Conservation (phyloP, 2,113 vertebrate genomes). For the Crotalus tigris region DNA sequence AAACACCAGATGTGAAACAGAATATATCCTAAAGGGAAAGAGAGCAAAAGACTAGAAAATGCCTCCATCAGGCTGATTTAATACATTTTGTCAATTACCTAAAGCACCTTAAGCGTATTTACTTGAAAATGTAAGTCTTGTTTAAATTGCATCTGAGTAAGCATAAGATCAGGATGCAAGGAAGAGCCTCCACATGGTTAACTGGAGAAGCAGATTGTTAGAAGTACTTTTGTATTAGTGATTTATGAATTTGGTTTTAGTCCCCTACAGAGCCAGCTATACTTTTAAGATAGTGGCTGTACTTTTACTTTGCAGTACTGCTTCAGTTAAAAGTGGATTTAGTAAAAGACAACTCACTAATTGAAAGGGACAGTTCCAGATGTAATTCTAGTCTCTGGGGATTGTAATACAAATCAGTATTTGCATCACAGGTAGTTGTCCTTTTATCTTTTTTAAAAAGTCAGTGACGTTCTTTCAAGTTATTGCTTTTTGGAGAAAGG, state of each 20-base stretch:
- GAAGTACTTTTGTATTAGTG: neutral
- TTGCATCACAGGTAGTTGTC: neutral
- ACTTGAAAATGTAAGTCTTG: neutral
- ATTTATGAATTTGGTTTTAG: neutral
- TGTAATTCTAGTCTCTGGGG: neutral
- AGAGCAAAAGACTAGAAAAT: neutral
- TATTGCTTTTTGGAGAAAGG: neutral
- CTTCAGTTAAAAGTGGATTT: neutral
- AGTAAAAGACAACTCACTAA: neutral
- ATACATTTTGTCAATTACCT: neutral
- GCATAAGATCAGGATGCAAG: neutral
- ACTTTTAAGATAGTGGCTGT: neutral
- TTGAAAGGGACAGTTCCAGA: neutral
- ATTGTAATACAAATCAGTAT: neutral
- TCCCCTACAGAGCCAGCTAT: neutral
- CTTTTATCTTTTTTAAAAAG: neutral
- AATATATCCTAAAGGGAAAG: neutral
- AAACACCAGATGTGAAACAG: neutral
- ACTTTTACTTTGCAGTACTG: neutral
- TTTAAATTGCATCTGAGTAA: neutral
- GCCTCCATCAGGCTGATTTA: slow-evolving; percentile 3
- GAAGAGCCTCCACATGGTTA: neutral
- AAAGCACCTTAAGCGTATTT: neutral
- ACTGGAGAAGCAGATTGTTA: neutral
- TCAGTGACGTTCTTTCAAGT: neutral